Conservation (phyloP, 2,888 invertebrate species). For the Eristalis intricaria region DNA sequence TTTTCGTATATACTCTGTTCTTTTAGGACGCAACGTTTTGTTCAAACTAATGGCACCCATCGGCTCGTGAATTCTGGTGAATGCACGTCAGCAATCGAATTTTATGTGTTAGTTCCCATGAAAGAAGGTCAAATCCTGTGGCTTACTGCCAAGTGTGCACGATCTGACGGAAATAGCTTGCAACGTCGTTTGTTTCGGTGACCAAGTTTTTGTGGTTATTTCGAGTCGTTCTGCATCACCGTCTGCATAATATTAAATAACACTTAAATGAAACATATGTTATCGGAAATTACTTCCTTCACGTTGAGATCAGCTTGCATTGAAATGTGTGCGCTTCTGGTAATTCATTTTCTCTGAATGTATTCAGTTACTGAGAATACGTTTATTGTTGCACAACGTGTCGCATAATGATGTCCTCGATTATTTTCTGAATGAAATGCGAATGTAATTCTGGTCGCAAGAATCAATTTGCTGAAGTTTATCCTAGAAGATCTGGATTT, state of each 20-base stretch:
- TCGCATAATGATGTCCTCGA: too few species aligned
- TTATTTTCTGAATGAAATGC: too few species aligned
- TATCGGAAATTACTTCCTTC: not conserved
- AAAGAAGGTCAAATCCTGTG: not conserved
- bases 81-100: not conserved
- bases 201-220: not conserved
- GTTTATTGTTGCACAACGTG: too few species aligned
- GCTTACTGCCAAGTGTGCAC: not conserved
- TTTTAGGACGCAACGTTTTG: not conserved
- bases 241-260: not conserved
- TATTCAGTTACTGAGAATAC: too few species aligned
- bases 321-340: not conserved
- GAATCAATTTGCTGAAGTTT: too few species aligned
- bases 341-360: too few species aligned
- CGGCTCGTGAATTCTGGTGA: not conserved
- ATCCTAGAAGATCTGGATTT: too few species aligned
- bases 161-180: not conserved
- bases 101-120: not conserved
- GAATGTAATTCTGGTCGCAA: too few species aligned
- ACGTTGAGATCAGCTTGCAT: not conserved
- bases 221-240: not conserved
- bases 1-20: not conserved
- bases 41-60: not conserved
- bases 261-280: not conserved
- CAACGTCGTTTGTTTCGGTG: not conserved